Conservation (phyloP, 2,113 vertebrate genomes). For the Elephantulus edwardii region DNA sequence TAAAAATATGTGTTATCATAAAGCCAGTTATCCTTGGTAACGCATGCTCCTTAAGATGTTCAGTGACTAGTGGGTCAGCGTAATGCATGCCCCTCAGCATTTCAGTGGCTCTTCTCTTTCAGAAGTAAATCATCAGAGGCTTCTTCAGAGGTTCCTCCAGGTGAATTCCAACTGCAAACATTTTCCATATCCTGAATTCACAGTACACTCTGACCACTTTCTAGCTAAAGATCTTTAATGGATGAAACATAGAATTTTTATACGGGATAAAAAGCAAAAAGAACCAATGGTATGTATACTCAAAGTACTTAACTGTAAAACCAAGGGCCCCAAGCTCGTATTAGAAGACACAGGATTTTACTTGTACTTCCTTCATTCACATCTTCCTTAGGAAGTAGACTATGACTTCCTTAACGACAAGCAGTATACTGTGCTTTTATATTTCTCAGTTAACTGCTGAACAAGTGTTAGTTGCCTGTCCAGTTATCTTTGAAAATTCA, state of each 20-base stretch:
- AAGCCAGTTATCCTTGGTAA: too few relatives aligned
- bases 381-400: not conserved
- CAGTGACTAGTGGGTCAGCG: too few relatives aligned
- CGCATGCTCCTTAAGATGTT: too few relatives aligned
- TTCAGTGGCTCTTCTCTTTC: too few relatives aligned
- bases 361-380: not conserved
- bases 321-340: not conserved
- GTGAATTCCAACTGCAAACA: not conserved
- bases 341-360: not conserved
- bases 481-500: not conserved
- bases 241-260: not conserved
- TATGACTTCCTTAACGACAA: not conserved
- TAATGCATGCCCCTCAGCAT: too few relatives aligned
- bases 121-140: too few relatives aligned
- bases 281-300: not conserved
- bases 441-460: not conserved
- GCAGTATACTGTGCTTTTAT: not conserved
- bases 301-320: not conserved
- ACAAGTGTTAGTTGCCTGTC: not conserved
- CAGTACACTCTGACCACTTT: not conserved
- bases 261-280: not conserved
- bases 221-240: not conserved
- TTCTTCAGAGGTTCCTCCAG: too few relatives aligned
- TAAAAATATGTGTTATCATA: too few relatives aligned
- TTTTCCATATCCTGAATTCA: not conserved